These are phyloP conservation scores for Idris sp. DNA, from an alignment of 1,140 invertebrate species.

Conservation along the genomic window DNA sequence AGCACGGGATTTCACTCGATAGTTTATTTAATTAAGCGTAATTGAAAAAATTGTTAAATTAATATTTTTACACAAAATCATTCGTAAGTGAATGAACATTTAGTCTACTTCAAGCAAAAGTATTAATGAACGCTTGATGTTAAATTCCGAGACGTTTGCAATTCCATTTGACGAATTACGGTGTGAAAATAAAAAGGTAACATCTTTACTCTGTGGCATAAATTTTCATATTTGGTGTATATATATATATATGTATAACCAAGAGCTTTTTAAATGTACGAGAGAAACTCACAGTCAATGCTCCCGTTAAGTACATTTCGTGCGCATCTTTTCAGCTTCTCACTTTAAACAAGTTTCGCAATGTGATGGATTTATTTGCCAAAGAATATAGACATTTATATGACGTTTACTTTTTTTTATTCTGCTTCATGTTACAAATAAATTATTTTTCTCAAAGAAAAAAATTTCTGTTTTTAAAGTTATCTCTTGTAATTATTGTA, in stretches of 20 bases:
- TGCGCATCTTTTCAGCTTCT: constrained; percentile 40
- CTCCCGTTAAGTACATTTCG: constrained; percentile 37
- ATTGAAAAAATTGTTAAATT: constrained; percentile 26
- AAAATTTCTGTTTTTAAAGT: no score
- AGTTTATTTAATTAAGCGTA: background rate
- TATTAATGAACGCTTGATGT: constrained; percentile 12
- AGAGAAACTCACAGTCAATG: constrained; percentile 31
- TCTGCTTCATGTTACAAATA: no score
- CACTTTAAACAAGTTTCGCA: constrained; percentile 27
- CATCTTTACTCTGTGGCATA: constrained; percentile 37
- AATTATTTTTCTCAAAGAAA: no score
- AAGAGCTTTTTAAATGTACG: constrained; percentile 30
- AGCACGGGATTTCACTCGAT: background rate
- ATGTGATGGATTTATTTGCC: constrained; percentile 37
- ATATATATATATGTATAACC: no score
- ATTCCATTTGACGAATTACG: constrained; percentile 14
- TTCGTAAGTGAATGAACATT: constrained; percentile 1
- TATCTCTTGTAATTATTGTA: no score
- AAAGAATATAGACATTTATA: constrained; percentile 43
- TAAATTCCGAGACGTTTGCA: constrained; percentile 22
- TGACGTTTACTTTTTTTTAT: constrained; percentile 11
- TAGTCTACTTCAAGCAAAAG: constrained; percentile 13
- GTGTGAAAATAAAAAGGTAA: constrained; percentile 11
- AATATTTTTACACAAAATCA: constrained; percentile 16
- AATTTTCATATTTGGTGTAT: constrained; percentile 47